These are phyloP conservation scores for Baccha elongata DNA, from an alignment of 2,888 invertebrate genomes.

Conservation along the genomic window DNA sequence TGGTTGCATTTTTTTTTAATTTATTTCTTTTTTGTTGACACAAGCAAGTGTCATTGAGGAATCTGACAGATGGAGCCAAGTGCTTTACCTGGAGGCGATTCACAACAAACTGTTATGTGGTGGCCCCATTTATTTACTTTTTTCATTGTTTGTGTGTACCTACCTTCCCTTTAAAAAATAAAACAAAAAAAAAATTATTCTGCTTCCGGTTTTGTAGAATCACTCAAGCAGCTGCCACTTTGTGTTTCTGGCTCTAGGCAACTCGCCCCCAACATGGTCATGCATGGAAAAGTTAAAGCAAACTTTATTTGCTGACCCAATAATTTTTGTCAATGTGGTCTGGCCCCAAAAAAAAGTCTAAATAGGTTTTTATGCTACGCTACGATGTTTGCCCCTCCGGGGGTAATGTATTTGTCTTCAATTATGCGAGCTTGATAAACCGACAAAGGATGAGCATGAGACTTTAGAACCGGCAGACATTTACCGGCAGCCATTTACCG, in stretches of 20 bases:
- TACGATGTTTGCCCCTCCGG: conserved; percentile 15
- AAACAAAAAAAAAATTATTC: background rate
- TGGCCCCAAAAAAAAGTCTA: conserved; percentile 1
- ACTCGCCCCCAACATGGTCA: conserved; percentile 33
- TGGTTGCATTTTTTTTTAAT: conserved; percentile 20
- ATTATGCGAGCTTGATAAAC: conserved; percentile 56
- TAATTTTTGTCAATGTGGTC: conserved; percentile 56
- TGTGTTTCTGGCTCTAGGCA: conserved; percentile 30
- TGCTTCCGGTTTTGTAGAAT: conserved; percentile 49
- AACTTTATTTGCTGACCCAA: conserved; percentile 64
- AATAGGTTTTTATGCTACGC: background rate
- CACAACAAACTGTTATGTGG: conserved; percentile 35
- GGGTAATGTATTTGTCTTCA: conserved; percentile 22
- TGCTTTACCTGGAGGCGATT: conserved; percentile 47
- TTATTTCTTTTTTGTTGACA: conserved; percentile 33
- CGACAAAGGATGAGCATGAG: conserved; percentile 38
- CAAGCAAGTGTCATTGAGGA: conserved; percentile 35
- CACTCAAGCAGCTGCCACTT: conserved; percentile 59
- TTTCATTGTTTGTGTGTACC: conserved; percentile 17
- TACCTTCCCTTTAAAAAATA: background rate
- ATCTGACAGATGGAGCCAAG: conserved; percentile 39
- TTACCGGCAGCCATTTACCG: background rate
- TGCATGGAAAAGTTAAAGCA: conserved; percentile 37
- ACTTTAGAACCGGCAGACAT: too few relatives aligned
- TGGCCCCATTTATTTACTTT: conserved; percentile 48